Evolutionary conservation across 2,888 invertebrate species (phyloP), one percentile per base, ranked within the genome.

Genomic region (Cephus spinipes): DNA sequence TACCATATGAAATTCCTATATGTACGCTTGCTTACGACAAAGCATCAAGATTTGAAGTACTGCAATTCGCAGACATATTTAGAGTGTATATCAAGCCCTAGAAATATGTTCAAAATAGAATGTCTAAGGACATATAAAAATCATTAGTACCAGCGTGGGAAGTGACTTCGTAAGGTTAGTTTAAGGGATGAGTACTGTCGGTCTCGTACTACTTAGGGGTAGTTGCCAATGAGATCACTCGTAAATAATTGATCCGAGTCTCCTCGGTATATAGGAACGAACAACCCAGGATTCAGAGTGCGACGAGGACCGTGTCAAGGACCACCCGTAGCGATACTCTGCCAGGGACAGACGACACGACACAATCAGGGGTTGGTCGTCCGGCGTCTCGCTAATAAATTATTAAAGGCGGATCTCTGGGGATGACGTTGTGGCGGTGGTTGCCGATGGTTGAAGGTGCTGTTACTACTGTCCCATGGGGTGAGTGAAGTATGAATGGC

Each of bases 391-490:
- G 88, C 90, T 91, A 91, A 91, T 91, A 91, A 91, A 91, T 91
- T 91, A 91, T 91, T 90, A 90, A 91, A 91, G 90, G 87, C 88
- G 89, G 85, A 85, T 86, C 86, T 83, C 91, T 91, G 91, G 85
- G 85, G 87, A 88, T 91, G 91, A 91, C 91, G 88, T 85, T 80
- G 83, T 76, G 73, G 76, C 73, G 71, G 35, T 73, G 71, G 78
- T 80, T 82, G 80, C 71, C 31, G 71, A 32, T 32, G 31, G 71
- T 31, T 30, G 31, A 71, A 33, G 71, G 71, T 71, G 31, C 55
- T 55, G 55, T 55, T 55, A 23, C 55, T 55, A 55, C 23, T 55
- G 9, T 23, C 23, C 9, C 23, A 9, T 23, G 55, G 55, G 15
- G 15, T 23, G 55, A 9, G 55, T 55, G 2, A 15, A 55, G 55